Evolutionary conservation across 1,140 invertebrate genomes (phyloP).

Genomic region (Danaus plexippus): DNA sequence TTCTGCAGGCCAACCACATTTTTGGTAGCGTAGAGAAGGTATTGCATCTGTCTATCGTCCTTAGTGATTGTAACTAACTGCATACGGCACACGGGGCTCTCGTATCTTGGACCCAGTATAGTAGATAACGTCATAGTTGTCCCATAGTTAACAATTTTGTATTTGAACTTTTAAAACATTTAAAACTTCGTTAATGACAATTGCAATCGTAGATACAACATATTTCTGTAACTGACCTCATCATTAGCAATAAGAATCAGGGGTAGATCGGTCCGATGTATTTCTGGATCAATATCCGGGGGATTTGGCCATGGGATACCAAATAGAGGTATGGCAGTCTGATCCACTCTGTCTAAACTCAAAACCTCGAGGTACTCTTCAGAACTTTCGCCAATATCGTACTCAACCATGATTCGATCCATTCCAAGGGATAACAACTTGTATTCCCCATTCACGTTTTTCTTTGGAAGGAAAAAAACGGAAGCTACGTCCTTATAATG

Average conservation of each 20-base stretch:
- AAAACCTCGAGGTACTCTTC: constrained; percentile 45
- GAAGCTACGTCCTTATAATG: constrained; percentile 73
- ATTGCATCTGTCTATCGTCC: constrained; percentile 44
- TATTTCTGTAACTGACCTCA: constrained; percentile 47
- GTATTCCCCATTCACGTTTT: constrained; percentile 39
- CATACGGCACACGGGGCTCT: constrained; percentile 72
- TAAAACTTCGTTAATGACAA: constrained; percentile 3
- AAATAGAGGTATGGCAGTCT: constrained; percentile 74
- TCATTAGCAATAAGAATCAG: constrained; percentile 65
- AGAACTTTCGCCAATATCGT: constrained; percentile 75
- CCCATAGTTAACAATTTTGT: constrained; percentile 75
- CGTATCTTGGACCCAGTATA: constrained; percentile 77
- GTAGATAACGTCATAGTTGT: constrained; percentile 77
- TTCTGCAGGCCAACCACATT: constrained; percentile 79
- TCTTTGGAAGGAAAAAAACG: constrained; percentile 67
- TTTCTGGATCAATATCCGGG: constrained; percentile 30
- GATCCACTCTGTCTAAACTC: constrained; percentile 73
- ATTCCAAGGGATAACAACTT: constrained; percentile 74
- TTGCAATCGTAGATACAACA: not conserved
- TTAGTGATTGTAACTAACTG: constrained; percentile 55
- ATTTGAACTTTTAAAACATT: constrained; percentile 76
- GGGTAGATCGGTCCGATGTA: constrained; percentile 34
- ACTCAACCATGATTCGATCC: constrained; percentile 79
- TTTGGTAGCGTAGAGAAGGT: constrained; percentile 76
- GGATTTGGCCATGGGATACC: constrained; percentile 59